These are phyloP conservation scores for Protonemura montana DNA, from an alignment of 2,888 invertebrate genomes.

Conservation along the genomic window DNA sequence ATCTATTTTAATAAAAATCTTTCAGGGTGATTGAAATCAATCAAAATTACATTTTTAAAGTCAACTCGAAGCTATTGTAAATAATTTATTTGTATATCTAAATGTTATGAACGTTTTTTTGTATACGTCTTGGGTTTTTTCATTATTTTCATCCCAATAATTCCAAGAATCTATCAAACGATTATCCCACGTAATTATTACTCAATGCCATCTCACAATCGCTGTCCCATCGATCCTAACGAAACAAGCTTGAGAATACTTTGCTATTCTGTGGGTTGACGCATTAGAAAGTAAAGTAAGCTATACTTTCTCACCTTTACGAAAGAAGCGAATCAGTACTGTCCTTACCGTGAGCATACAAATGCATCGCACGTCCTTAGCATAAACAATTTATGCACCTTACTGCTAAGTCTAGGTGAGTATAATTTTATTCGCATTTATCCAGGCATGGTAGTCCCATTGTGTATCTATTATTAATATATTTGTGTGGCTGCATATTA, in stretches of 20 bases:
- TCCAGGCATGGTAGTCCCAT: neutral
- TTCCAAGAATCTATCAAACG: neutral
- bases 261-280: neutral
- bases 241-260: neutral
- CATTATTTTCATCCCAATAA: neutral
- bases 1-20: no score
- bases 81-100: neutral
- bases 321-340: constrained; percentile 12
- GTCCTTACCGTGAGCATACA: neutral
- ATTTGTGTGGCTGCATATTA: neutral
- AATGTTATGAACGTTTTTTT: neutral
- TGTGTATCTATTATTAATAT: neutral
- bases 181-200: neutral
- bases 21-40: no score
- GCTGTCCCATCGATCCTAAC: neutral
- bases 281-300: neutral
- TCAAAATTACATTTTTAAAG: no score
- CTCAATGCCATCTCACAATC: neutral
- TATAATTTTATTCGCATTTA: neutral
- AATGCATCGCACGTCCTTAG: neutral
- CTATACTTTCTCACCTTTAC: constrained; percentile 22
- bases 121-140: neutral
- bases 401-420: neutral
- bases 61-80: neutral
- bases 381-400: neutral